Evolutionary conservation across 2,888 invertebrate species (phyloP).

Genomic region (Leucania comma): DNA sequence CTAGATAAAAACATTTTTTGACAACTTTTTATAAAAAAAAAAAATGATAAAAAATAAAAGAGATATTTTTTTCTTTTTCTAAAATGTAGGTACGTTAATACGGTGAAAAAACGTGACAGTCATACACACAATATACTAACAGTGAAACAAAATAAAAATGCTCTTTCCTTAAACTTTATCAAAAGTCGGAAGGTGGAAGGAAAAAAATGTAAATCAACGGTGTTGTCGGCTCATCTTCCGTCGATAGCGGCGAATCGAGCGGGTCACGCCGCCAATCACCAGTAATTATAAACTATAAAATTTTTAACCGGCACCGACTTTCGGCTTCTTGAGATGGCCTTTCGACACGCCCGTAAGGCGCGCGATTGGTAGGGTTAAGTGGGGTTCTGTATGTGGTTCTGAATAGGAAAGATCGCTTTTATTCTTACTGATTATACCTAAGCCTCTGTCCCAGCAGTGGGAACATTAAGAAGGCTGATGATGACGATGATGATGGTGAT

Average conservation of each 20-base stretch:
- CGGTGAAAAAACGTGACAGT: too few relatives aligned
- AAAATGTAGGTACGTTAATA: too few relatives aligned
- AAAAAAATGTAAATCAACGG: constrained; percentile 67
- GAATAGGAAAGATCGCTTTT: background rate
- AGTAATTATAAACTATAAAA: constrained; percentile 90
- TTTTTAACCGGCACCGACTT: constrained; percentile 81
- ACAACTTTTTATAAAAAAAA: too few relatives aligned
- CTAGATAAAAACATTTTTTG: too few relatives aligned
- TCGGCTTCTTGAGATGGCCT: constrained; percentile 88
- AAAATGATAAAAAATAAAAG: too few relatives aligned
- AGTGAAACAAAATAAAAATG: too few relatives aligned
- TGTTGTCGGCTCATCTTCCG: constrained; percentile 54
- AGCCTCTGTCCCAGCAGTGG: too few relatives aligned
- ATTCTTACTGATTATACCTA: background rate
- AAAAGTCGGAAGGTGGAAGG: constrained; percentile 28
- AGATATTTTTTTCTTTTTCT: too few relatives aligned
- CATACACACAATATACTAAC: too few relatives aligned
- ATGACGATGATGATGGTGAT: too few relatives aligned
- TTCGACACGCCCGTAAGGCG: constrained; percentile 81
- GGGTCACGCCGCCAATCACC: constrained; percentile 84
- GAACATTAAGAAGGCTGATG: too few relatives aligned
- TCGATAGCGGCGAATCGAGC: constrained; percentile 75
- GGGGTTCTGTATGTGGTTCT: constrained; percentile 75
- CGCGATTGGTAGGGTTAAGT: constrained; percentile 51
- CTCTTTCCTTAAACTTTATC: background rate